Base-by-base conservation (phyloP, 2,888 invertebrate genomes). In the Celastrina argiolus region DNA sequence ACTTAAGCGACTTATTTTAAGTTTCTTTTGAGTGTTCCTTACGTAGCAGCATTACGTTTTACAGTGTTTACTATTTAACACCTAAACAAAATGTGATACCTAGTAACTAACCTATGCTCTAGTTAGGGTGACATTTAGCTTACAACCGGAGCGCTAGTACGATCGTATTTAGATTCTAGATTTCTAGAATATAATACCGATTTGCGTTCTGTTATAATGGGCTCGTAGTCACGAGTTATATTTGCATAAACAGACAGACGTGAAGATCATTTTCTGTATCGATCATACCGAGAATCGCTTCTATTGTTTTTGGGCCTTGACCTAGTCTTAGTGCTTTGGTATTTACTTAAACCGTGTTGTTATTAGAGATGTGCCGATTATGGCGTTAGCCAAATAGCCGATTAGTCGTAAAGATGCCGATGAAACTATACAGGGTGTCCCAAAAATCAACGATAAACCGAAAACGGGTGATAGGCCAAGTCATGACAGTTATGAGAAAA, bases 201-300 rank as follows among this genome's bases (percentile, higher is more conserved):
- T 59, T 59, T 42, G 31, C 39, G 64, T 26, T 31, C 67, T 66
- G 71, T 67, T 67, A 63, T 45, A 65, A 72, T 67, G 69, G 67
- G 66, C 65, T 67, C 56, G 65, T 26, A 72, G 73, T 74, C 73
- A 73, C 73, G 73, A 74, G 67, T 69, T 69, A 68, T 69, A 71
- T 73, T 73, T 72, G 69, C 71, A 72, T 73, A 72, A 68, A 70
- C 72, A 66, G 66, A 69, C 65, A 42, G 68, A 71, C 71, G 69
- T 69, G 70, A 67, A 59, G 51, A 65, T 65, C 67, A 66, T 68
- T 68, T 66, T 64, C 58, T 68, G 66, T 56, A 68, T 71, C 70
- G 66, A 70, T 71, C 64, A 61, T 68, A 68, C 26, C 63, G 67
- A 67, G 59, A 66, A 65, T 31, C 39, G 10, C 34, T 45, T 64